These are phyloP conservation scores for Cygnus olor DNA, from an alignment of 2,797 vertebrate species.

Conservation along the genomic window DNA sequence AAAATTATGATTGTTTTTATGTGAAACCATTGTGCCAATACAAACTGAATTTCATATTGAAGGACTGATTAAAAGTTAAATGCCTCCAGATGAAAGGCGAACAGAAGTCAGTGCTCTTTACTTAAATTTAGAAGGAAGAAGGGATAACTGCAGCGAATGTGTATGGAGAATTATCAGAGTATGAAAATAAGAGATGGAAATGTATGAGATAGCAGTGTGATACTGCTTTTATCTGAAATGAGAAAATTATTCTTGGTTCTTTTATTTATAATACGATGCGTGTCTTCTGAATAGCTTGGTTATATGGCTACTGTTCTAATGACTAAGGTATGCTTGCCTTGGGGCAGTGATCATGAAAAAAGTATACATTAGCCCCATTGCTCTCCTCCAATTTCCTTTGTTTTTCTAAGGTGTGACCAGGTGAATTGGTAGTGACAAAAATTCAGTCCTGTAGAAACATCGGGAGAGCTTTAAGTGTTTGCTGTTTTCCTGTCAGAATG, in stretches of 20 bases:
- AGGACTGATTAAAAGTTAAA: neutral
- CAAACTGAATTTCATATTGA: neutral
- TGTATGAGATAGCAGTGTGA: neutral
- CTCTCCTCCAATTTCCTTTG: neutral
- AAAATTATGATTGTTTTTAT: neutral
- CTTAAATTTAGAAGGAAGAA: neutral
- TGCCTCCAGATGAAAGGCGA: neutral
- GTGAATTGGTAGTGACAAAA: neutral
- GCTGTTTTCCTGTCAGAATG: neutral
- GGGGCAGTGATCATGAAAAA: neutral
- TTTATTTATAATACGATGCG: neutral
- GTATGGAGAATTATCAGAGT: neutral
- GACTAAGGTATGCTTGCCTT: neutral
- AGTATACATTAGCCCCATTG: neutral
- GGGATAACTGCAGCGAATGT: neutral
- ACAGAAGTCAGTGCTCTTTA: neutral
- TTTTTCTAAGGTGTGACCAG: neutral
- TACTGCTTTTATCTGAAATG: neutral
- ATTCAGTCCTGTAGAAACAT: neutral
- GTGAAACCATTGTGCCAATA: neutral
- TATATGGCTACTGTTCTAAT: too few species aligned
- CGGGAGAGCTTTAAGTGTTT: neutral
- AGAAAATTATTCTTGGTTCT: neutral
- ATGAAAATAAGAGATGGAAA: neutral
- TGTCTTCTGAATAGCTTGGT: neutral